Evolutionary conservation across 2,888 invertebrate species (phyloP).

Genomic region (Sesamia inferens): DNA sequence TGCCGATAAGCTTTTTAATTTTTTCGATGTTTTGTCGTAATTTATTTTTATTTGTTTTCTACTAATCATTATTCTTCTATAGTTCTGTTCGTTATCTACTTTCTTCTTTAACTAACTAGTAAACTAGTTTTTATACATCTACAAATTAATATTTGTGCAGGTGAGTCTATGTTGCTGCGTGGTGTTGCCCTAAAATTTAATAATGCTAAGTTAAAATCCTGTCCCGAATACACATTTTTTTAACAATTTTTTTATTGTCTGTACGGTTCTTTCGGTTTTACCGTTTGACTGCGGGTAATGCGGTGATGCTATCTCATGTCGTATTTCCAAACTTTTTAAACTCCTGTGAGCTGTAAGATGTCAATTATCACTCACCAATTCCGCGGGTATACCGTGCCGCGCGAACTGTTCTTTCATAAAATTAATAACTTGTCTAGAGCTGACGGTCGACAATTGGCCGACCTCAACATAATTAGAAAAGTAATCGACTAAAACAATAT

Average conservation of each 20-base stretch:
- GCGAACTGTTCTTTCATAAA: conserved; percentile 45
- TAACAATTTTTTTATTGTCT: neutral
- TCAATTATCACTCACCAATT: conserved; percentile 49
- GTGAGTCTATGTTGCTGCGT: too few relatives aligned
- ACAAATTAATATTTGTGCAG: too few relatives aligned
- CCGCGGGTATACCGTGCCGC: conserved; percentile 44
- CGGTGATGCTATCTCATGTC: conserved; percentile 24
- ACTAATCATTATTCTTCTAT: too few relatives aligned
- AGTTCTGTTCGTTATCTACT: too few relatives aligned
- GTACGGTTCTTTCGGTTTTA: conserved; percentile 30
- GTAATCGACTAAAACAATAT: conserved; percentile 52
- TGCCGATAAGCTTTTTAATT: too few relatives aligned
- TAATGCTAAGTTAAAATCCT: too few relatives aligned
- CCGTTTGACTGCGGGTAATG: conserved; percentile 37
- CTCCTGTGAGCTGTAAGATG: conserved; percentile 15
- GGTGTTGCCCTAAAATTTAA: too few relatives aligned
- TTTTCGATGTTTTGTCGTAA: too few relatives aligned
- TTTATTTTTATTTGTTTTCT: too few relatives aligned
- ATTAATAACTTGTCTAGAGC: conserved; percentile 26
- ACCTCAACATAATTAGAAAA: conserved; percentile 50
- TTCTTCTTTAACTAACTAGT: too few relatives aligned
- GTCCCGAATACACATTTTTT: too few relatives aligned
- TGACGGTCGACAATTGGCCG: conserved; percentile 10
- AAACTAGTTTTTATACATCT: too few relatives aligned
- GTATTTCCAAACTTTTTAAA: conserved; percentile 32